Conservation (phyloP, 2,888 invertebrate species). For the Ellobium chinense region DNA sequence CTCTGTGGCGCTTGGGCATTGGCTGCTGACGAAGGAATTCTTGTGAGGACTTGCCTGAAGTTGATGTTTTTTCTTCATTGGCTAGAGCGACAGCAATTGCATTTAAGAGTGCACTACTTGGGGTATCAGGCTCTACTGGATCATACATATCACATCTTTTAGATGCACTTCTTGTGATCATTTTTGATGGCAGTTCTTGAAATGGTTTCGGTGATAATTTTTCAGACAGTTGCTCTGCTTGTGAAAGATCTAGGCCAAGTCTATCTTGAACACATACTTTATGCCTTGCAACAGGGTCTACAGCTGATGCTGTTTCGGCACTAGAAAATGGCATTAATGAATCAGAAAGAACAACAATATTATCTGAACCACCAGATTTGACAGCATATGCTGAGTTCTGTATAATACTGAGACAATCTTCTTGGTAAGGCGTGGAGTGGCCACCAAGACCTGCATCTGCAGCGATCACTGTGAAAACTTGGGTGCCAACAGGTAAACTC, state of each 20-base stretch:
- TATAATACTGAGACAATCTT: neutral
- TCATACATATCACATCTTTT: too few species aligned
- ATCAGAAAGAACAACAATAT: neutral
- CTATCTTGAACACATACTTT: neutral
- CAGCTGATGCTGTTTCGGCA: neutral
- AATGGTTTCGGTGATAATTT: neutral
- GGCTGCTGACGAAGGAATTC: slow-evolving; percentile 19
- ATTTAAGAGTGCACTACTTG: neutral
- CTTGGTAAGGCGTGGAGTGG: too few species aligned
- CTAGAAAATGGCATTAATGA: neutral
- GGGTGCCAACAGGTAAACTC: neutral
- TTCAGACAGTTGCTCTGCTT: neutral
- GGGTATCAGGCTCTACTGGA: neutral
- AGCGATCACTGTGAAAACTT: neutral
- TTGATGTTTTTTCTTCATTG: neutral
- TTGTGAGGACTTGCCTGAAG: neutral
- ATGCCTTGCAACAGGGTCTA: neutral
- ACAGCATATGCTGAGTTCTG: neutral
- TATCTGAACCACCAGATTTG: neutral
- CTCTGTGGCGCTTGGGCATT: slow-evolving; percentile 20
- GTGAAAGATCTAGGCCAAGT: neutral
- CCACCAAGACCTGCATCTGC: neutral
- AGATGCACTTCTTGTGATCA: neutral
- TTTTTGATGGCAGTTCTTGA: neutral
- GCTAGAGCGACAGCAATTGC: slow-evolving; percentile 9